Conservation (phyloP, 2,113 vertebrate genomes). For the Edolisoma coerulescens region DNA sequence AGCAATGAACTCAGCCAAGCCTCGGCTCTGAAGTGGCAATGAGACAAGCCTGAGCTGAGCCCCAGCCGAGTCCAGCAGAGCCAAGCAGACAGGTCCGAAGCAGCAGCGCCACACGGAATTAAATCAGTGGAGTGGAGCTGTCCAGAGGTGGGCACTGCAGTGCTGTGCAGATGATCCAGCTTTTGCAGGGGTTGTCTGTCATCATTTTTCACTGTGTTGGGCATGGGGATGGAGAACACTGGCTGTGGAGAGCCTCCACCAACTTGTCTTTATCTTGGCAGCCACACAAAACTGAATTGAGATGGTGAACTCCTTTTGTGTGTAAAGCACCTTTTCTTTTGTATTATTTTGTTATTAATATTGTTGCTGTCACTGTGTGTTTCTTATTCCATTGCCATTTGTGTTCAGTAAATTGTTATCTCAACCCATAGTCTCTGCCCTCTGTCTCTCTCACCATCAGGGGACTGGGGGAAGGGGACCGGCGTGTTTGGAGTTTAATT, state of each 20-base stretch:
- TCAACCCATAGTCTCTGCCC: neutral
- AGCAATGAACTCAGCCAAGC: neutral
- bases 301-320: neutral
- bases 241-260: neutral
- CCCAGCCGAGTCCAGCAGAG: fast-evolving
- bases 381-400: neutral
- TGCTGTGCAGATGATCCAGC: too few relatives aligned
- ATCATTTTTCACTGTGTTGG: neutral
- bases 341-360: neutral
- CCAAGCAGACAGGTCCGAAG: neutral
- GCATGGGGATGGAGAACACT: neutral
- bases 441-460: neutral
- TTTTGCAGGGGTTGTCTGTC: neutral
- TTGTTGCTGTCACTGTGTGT: neutral
- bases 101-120: fast-evolving
- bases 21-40: neutral
- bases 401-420: neutral
- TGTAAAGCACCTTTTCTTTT: neutral
- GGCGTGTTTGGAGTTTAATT: neutral
- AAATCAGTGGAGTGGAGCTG: neutral
- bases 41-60: neutral
- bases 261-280: neutral
- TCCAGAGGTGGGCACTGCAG: neutral
- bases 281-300: fast-evolving
- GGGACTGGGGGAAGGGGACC: neutral